Base-by-base conservation (phyloP, 2,113 vertebrate species). In the Suricata suricatta region DNA sequence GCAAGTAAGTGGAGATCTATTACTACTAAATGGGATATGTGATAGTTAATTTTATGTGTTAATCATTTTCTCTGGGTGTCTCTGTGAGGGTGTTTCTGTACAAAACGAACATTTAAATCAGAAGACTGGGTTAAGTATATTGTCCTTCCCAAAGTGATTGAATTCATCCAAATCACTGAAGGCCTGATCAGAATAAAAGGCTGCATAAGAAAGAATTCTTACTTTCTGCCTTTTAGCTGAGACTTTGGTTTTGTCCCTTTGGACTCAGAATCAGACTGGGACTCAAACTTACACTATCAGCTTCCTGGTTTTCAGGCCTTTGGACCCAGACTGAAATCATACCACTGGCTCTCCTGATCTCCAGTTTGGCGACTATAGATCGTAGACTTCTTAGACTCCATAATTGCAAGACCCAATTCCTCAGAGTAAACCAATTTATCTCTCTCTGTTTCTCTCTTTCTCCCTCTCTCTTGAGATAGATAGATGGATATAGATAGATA, bases 161-260 rank as follows among this genome's bases (percentile, higher is more conserved):
- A 33, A 19, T 91, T 81, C 54, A 68, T 66, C 35, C 31, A 93
- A 84, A 60, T 79, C 54, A 33, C 2, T 77, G 17, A 92, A 92
- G 47, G 33, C 57, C 33, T 82, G 33, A 77, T 74, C 8, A 82
- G 17, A 87, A 87, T 72, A 96, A 92, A 96, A 97, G 68, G 17
- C 8, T 86, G 38, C 52, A 5, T 44, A 11, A 64, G 66, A 93
- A 84, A 93, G 6, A 77, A 52, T 92, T 72, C 4, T n/a, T 81
- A 66, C 16, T 91, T 17, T 72, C n/a, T 88, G 29, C 5, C 29
- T 79, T 77, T 71, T 23, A 96, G 14, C 47, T 44, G 35, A 25
- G 23, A 90, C 7, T 31, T 1, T 10, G 29, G 38, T 44, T 57
- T 86, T 84, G 9, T 92, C 21, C 7, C 25, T 95, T 94, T 79